phyloP scores from a whole-genome alignment of 1,140 invertebrate genomes.

The Hylaeus volcanicus region DNA sequence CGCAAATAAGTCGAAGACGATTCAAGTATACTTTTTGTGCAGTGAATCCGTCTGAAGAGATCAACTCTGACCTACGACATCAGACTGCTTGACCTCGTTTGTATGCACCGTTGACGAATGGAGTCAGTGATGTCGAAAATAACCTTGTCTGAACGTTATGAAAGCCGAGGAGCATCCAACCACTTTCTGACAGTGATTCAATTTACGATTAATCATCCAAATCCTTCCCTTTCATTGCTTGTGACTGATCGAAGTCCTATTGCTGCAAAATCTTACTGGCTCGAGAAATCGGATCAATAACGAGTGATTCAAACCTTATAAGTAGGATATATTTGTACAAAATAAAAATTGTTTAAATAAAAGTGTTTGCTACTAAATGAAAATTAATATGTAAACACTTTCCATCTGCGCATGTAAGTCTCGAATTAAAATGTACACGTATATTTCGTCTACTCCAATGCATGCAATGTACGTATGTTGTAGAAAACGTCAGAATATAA shows the following conservation, averaged over 20 bases:
- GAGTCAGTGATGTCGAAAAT: neutral
- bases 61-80: neutral
- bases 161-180: neutral
- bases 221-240: neutral
- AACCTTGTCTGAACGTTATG: neutral
- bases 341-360: neutral
- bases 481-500: neutral
- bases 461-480: neutral
- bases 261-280: neutral
- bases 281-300: too few species aligned
- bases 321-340: neutral
- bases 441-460: neutral
- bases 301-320: too few species aligned
- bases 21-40: neutral
- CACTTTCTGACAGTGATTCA: neutral
- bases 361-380: too few species aligned
- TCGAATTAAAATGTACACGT: neutral
- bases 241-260: neutral
- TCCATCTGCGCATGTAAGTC: too few species aligned
- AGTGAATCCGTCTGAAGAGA: neutral
- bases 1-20: neutral
- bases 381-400: too few species aligned
- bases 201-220: neutral
- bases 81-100: slow-evolving; percentile 10
- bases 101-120: neutral